phyloP scores from a whole-genome alignment of 2,797 vertebrate species.

The Sebastes iracundus region DNA sequence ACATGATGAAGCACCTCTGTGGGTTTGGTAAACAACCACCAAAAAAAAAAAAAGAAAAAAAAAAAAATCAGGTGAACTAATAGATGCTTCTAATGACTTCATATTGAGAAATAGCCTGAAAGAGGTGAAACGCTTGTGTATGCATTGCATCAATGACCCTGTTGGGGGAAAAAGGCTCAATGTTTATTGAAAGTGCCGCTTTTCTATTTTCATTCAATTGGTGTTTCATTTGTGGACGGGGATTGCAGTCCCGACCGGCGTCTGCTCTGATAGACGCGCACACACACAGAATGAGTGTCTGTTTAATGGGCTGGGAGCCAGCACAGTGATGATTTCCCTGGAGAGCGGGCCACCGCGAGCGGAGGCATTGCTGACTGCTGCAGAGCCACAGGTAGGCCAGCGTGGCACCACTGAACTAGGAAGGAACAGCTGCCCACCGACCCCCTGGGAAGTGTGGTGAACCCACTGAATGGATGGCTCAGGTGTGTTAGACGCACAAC shows the following conservation, averaged over 20 bases:
- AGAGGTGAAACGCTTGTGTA: constrained; percentile 39
- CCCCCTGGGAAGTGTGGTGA: constrained; percentile 59
- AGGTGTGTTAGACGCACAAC: constrained; percentile 69
- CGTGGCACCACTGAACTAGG: constrained; percentile 55
- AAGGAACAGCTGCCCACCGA: constrained; percentile 73
- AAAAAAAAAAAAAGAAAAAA: background rate
- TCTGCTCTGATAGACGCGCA: constrained; percentile 21
- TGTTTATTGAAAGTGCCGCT: constrained; percentile 51
- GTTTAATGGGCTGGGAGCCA: constrained; percentile 65
- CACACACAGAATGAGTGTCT: constrained; percentile 32
- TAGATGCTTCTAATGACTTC: constrained; percentile 44
- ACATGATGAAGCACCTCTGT: constrained; percentile 32
- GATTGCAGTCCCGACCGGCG: constrained; percentile 38
- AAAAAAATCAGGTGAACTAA: constrained; percentile 15
- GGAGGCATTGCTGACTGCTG: constrained; percentile 60
- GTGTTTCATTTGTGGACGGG: constrained; percentile 64
- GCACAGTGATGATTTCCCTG: constrained; percentile 71
- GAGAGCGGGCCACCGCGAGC: constrained; percentile 60
- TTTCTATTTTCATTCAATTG: constrained; percentile 70
- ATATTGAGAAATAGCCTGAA: constrained; percentile 40
- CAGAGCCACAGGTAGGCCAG: constrained; percentile 76
- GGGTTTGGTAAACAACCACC: constrained; percentile 17
- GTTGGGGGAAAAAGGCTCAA: background rate
- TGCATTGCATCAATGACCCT: constrained; percentile 54
- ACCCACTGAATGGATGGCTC: constrained; percentile 61